Conservation (phyloP, 2,797 vertebrate genomes). For the Chromis chromis region DNA sequence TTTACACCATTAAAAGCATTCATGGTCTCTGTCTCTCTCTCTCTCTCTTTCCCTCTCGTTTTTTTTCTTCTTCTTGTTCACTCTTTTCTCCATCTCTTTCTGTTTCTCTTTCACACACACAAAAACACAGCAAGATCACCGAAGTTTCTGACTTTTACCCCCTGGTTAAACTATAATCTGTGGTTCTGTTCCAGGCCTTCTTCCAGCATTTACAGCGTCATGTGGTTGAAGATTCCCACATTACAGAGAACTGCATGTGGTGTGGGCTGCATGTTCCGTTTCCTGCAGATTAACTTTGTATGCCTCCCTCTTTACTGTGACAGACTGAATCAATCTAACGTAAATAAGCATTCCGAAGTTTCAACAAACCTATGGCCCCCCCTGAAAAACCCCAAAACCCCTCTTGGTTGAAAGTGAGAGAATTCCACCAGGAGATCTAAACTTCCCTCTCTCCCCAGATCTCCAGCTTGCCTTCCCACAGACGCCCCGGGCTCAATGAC, state of each 20-base stretch:
- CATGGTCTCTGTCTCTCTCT: slow-evolving; percentile 30
- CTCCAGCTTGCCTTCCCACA: slow-evolving; percentile 80
- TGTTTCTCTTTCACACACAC: slow-evolving; percentile 30
- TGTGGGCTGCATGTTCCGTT: slow-evolving; percentile 82
- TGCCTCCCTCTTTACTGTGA: slow-evolving; percentile 74
- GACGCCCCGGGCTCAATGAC: slow-evolving; percentile 80
- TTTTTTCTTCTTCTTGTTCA: slow-evolving; percentile 9
- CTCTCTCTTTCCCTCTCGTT: neutral
- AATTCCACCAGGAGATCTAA: slow-evolving; percentile 80
- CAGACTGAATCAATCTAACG: slow-evolving; percentile 82
- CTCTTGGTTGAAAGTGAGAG: slow-evolving; percentile 75
- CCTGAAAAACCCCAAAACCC: slow-evolving; percentile 57
- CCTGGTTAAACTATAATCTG: slow-evolving; percentile 76
- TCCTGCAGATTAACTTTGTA: slow-evolving; percentile 83
- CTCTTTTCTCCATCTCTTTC: slow-evolving; percentile 28
- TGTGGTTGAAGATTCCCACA: slow-evolving; percentile 84
- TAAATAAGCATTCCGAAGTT: slow-evolving; percentile 83
- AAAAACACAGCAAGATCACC: slow-evolving; percentile 55
- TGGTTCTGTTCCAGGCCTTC: slow-evolving; percentile 71
- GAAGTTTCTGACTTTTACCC: slow-evolving; percentile 63
- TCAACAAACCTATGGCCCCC: slow-evolving; percentile 78
- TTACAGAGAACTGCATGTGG: slow-evolving; percentile 81
- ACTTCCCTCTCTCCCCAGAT: slow-evolving; percentile 72
- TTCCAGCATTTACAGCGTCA: slow-evolving; percentile 74
- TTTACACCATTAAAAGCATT: slow-evolving; percentile 70